These are phyloP conservation scores for Stigmatopora nigra DNA, from an alignment of 2,113 vertebrate species.

Conservation along the genomic window DNA sequence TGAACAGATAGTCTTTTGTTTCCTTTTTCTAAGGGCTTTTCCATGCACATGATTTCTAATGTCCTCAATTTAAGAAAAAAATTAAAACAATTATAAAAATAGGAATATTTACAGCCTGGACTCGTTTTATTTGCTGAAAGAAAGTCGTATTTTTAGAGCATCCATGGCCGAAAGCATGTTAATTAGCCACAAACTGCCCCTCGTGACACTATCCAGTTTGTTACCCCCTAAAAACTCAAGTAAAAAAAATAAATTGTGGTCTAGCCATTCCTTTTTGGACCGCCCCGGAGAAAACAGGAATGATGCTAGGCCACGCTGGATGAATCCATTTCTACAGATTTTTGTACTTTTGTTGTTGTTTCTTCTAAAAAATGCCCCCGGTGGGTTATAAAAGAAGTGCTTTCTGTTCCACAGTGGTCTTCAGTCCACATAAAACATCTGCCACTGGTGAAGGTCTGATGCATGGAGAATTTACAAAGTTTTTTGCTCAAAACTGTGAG, in stretches of 20 bases:
- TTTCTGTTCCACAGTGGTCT: slow-evolving; percentile 17
- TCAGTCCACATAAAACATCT: slow-evolving; percentile 10
- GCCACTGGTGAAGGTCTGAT: slow-evolving; percentile 4
- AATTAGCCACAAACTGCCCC: slow-evolving; percentile 25
- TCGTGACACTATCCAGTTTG: slow-evolving; percentile 12
- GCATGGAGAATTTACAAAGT: neutral
- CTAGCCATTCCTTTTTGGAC: slow-evolving; percentile 18
- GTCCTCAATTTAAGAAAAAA: slow-evolving; percentile 12
- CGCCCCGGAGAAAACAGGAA: slow-evolving; percentile 36
- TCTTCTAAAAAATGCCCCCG: slow-evolving; percentile 37
- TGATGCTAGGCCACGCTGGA: slow-evolving; percentile 46
- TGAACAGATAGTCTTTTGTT: slow-evolving; percentile 47
- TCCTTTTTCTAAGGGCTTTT: slow-evolving; percentile 23
- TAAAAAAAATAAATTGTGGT: slow-evolving; percentile 32
- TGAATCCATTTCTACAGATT: slow-evolving; percentile 60
- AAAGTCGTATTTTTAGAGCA: slow-evolving; percentile 9
- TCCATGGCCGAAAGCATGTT: slow-evolving; percentile 29
- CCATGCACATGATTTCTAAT: slow-evolving; percentile 37
- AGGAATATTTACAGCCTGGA: slow-evolving; percentile 25
- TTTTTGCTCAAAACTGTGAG: neutral
- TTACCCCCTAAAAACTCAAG: neutral
- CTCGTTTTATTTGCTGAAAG: slow-evolving; percentile 19
- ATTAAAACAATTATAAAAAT: slow-evolving; percentile 29
- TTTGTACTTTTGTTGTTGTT: slow-evolving; percentile 16
- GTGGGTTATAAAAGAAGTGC: slow-evolving; percentile 54